Evolutionary conservation across 2,888 invertebrate species (phyloP).

Genomic region (Chaitophorus viminalis): DNA sequence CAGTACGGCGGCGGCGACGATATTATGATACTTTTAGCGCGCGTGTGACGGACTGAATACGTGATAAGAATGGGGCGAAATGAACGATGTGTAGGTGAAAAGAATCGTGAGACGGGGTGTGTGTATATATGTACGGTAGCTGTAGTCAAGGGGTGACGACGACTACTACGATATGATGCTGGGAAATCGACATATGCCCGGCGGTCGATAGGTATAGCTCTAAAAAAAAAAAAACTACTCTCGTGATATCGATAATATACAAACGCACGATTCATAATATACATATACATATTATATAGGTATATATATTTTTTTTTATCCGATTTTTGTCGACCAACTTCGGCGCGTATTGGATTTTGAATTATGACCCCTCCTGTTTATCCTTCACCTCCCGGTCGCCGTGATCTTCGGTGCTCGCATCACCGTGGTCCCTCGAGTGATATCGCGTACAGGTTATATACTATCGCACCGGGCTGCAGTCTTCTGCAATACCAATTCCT

Average conservation of each 20-base stretch:
- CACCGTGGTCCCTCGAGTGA: too few relatives aligned
- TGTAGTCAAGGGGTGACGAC: not conserved
- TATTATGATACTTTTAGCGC: conserved; percentile 57
- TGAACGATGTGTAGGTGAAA: not conserved
- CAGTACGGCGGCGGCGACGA: not conserved
- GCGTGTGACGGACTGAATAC: conserved; percentile 49
- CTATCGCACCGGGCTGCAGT: too few relatives aligned
- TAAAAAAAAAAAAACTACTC: conserved; percentile 32
- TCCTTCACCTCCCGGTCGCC: not conserved
- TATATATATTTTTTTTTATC: conserved; percentile 31
- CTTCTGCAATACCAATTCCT: too few relatives aligned
- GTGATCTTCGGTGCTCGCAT: too few relatives aligned
- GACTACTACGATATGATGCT: not conserved
- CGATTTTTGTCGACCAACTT: conserved; percentile 31
- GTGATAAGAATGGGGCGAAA: conserved; percentile 39
- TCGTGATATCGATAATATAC: conserved; percentile 5
- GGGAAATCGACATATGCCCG: conserved; percentile 54
- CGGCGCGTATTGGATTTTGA: conserved; percentile 28
- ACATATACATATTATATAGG: too few relatives aligned
- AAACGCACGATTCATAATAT: not conserved
- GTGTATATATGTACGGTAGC: too few relatives aligned
- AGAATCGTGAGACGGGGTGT: not conserved
- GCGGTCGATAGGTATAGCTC: not conserved
- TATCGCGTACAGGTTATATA: too few relatives aligned
- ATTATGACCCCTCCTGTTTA: not conserved